phyloP scores from a whole-genome alignment of 2,113 vertebrate genomes.

The Sinocyclocheilus anophthalmus region DNA sequence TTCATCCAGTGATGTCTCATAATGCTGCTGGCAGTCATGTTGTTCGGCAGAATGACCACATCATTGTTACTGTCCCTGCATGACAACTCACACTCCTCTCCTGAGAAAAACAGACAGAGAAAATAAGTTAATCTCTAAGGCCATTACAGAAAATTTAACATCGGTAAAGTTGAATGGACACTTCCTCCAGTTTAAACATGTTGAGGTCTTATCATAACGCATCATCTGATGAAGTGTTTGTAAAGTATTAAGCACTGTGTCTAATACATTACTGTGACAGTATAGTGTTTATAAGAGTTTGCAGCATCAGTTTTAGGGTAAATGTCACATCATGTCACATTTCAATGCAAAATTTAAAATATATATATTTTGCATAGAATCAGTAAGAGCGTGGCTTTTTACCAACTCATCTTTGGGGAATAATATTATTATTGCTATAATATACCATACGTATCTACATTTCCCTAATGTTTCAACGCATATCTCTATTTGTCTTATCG shows the following conservation, averaged over 20 bases:
- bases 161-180: neutral
- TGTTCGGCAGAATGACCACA: constrained; percentile 86
- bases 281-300: neutral
- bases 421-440: too few species aligned
- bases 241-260: neutral
- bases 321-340: neutral
- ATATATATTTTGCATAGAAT: too few species aligned
- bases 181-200: neutral
- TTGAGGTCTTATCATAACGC: neutral
- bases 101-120: constrained; percentile 64
- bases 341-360: neutral
- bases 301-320: neutral
- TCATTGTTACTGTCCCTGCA: constrained; percentile 90
- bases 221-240: neutral
- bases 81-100: constrained; percentile 86
- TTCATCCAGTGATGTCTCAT: constrained; percentile 89
- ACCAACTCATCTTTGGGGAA: too few species aligned
- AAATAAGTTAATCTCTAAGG: neutral
- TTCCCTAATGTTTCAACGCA: too few species aligned
- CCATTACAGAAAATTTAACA: neutral
- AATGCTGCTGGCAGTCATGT: constrained; percentile 83
- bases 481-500: too few species aligned
- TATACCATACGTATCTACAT: too few species aligned
- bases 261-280: neutral
- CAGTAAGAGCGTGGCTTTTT: too few species aligned